phyloP scores from a whole-genome alignment of 2,888 invertebrate species.

The Azorinus chamasolen region DNA sequence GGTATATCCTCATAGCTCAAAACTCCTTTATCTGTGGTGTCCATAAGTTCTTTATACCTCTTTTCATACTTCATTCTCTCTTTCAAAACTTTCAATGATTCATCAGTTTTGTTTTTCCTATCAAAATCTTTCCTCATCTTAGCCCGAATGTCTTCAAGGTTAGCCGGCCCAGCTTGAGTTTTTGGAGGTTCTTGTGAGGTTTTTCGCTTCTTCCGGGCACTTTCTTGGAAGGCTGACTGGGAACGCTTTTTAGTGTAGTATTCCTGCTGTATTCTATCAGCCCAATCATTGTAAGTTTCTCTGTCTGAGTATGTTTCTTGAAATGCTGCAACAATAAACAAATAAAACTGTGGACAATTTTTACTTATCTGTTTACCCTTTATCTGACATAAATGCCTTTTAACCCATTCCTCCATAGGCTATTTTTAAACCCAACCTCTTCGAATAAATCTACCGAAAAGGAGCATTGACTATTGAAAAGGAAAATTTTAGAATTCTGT shows the following conservation, averaged over 20 bases:
- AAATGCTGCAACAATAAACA: constrained; percentile 58
- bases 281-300: constrained; percentile 79
- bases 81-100: constrained; percentile 46
- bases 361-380: too few relatives aligned
- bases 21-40: constrained; percentile 29
- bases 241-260: constrained; percentile 58
- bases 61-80: constrained; percentile 71
- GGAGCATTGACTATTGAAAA: too few relatives aligned
- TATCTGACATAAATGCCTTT: too few relatives aligned
- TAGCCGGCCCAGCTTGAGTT: constrained; percentile 40
- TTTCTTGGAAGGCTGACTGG: constrained; percentile 9
- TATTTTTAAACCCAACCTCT: too few relatives aligned
- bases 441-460: too few relatives aligned
- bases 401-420: too few relatives aligned
- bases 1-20: constrained; percentile 77
- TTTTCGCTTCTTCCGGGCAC: constrained; percentile 35
- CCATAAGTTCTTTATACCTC: constrained; percentile 62
- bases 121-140: constrained; percentile 73
- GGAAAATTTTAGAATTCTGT: too few relatives aligned
- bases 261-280: constrained; percentile 71
- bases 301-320: constrained; percentile 50
- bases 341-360: background rate
- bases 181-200: constrained; percentile 22
- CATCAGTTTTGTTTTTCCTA: constrained; percentile 53
- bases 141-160: constrained; percentile 61